Conservation (phyloP, 2,113 vertebrate genomes). For the Prionailurus bengalensis region DNA sequence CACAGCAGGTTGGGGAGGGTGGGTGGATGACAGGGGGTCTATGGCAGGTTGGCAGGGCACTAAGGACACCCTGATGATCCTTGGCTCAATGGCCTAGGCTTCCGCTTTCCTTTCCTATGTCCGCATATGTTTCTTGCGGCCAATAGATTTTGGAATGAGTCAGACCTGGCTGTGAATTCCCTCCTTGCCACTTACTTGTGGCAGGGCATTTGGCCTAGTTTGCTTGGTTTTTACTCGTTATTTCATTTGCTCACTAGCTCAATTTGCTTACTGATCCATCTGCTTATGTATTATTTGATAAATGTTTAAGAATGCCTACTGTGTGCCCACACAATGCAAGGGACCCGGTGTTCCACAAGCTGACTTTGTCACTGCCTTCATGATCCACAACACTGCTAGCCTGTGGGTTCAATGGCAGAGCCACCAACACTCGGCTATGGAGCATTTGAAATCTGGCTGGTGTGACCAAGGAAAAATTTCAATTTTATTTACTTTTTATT, state of each 20-base stretch:
- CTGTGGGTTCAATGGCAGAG: neutral
- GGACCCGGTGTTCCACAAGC: neutral
- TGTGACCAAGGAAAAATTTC: neutral
- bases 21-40: neutral
- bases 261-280: neutral
- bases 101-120: constrained; percentile 23
- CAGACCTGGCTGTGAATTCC: constrained; percentile 59
- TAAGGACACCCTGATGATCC: neutral
- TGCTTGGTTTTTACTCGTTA: neutral
- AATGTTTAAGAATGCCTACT: neutral
- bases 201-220: constrained; percentile 56
- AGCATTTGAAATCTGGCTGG: neutral
- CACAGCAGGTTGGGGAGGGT: neutral
- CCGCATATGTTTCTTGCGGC: constrained; percentile 30
- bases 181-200: neutral
- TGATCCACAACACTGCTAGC: neutral
- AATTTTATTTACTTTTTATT: neutral
- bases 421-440: neutral
- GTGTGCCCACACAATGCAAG: neutral
- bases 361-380: neutral
- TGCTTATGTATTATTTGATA: neutral
- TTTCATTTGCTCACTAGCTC: neutral
- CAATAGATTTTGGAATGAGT: constrained; percentile 66
- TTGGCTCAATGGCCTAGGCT: constrained; percentile 27
- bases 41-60: neutral